Evolutionary conservation across 2,888 invertebrate species (phyloP).

Genomic region (Abrostola triplasia): DNA sequence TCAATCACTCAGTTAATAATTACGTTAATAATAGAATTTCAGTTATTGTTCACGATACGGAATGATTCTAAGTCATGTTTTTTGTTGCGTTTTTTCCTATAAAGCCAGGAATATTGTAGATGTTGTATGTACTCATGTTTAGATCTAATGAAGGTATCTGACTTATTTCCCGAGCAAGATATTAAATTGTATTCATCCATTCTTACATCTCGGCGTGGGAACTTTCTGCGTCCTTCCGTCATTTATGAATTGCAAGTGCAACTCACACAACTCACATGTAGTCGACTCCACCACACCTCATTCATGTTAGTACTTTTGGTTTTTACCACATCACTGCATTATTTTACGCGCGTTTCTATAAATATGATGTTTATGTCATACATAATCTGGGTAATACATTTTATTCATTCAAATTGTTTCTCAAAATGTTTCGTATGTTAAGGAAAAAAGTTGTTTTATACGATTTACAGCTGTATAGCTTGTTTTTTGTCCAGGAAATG

Average conservation of each 20-base stretch:
- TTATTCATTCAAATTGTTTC: neutral
- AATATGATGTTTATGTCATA: conserved; percentile 3
- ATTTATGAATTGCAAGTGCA: neutral
- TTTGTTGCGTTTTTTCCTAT: conserved; percentile 39
- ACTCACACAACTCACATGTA: neutral
- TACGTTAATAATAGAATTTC: conserved; percentile 45
- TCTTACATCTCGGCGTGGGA: neutral
- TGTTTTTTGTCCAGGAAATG: neutral
- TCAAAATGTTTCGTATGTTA: neutral
- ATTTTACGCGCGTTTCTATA: conserved; percentile 1
- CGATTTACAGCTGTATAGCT: neutral
- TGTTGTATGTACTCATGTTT: neutral
- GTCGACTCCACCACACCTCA: neutral
- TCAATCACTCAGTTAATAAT: conserved; percentile 31
- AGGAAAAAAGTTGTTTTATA: neutral
- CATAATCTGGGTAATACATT: neutral
- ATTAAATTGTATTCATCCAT: neutral
- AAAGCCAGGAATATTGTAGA: conserved; percentile 9
- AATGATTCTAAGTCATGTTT: conserved; percentile 41
- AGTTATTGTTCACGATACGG: conserved; percentile 45
- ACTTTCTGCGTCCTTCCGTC: neutral
- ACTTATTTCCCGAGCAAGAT: too few relatives aligned
- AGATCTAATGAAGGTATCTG: neutral
- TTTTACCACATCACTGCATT: neutral
- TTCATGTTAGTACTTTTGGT: neutral